Conservation (phyloP, 2,113 vertebrate species). For the Formicarius rufipectus region DNA sequence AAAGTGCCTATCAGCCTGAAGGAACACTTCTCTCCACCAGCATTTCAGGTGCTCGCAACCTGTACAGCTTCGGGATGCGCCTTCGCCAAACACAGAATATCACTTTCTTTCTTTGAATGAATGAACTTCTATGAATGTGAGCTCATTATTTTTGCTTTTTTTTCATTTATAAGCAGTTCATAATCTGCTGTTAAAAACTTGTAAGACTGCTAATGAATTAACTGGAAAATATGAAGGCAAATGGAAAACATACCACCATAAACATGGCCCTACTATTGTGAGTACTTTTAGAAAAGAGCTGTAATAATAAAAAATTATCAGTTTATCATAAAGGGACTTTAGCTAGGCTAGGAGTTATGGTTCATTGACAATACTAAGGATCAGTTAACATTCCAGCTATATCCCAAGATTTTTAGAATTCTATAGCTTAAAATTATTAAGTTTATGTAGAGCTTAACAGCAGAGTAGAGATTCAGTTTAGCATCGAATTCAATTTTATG, state of each 20-base stretch:
- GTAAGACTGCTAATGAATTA: background rate
- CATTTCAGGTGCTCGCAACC: background rate
- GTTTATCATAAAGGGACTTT: background rate
- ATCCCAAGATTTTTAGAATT: background rate
- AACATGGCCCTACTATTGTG: background rate
- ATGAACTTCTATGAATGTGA: background rate
- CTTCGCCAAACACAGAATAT: constrained; percentile 5
- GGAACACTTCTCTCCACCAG: background rate
- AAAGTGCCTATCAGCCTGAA: background rate
- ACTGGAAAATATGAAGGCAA: background rate
- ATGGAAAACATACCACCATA: background rate
- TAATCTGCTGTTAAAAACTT: background rate
- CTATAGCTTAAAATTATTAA: background rate
- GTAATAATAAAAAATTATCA: background rate
- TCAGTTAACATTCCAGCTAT: background rate
- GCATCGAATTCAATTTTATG: background rate
- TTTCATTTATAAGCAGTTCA: constrained; percentile 25
- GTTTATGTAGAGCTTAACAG: background rate
- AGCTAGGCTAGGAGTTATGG: background rate
- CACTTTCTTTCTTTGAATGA: constrained; percentile 1
- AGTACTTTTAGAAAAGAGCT: background rate
- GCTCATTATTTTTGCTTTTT: constrained; percentile 44
- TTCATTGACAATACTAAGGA: background rate
- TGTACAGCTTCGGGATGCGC: background rate
- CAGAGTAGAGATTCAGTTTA: background rate